Base-by-base conservation (phyloP, 92 coral and sea anemone species). In the Desmophyllum pertusum region DNA sequence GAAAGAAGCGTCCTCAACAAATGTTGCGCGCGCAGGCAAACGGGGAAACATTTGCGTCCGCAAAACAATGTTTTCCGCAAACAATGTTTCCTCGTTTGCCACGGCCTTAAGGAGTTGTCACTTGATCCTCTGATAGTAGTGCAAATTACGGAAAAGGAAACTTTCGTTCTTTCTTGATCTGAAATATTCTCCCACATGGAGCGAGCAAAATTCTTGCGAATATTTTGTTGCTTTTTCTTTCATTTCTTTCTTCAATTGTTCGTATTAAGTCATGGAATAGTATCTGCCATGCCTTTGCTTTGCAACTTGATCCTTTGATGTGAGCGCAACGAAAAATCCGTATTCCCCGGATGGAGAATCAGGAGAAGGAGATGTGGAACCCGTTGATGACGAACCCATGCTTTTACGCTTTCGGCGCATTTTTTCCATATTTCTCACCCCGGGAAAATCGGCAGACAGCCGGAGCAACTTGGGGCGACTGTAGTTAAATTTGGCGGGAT, bases 381-480 rank as follows among this genome's bases (percentile, higher is more conserved):
- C 92, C 18, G 90, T 87, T 23, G 94, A 93, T 3, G 85, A 81
- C 0, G 98, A 94, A 6, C 98, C 98, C 98, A 94, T 94, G 36
- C 98, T 94, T 72, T 94, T 95, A 1, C 94, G 85, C 52, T 94
- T 94, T 75, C 91, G 89, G 51, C 93, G 83, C 84, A 94, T 94
- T 71, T 94, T 94, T 62, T 94, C 93, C 62, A 94, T 80, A 53
- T 94, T 94, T 79, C 98, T 48, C 30, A 94, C 86, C 5, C 98
- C 98, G 30, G 98, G 98, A 70, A 84, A 94, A 21, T 94, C 98
- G 64, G 93, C 90, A 35, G 95, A 92, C 27, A 92, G 78, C 62
- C 88, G 91, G 68, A 94, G 81, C 35, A 94, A 90, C 84, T 51
- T 89, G 64, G 98, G 98, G 21, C 87, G 95, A 73, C 92, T 94